These are phyloP conservation scores for Trichonephila clavipes DNA, from an alignment of 1,140 invertebrate genomes.

Conservation along the genomic window DNA sequence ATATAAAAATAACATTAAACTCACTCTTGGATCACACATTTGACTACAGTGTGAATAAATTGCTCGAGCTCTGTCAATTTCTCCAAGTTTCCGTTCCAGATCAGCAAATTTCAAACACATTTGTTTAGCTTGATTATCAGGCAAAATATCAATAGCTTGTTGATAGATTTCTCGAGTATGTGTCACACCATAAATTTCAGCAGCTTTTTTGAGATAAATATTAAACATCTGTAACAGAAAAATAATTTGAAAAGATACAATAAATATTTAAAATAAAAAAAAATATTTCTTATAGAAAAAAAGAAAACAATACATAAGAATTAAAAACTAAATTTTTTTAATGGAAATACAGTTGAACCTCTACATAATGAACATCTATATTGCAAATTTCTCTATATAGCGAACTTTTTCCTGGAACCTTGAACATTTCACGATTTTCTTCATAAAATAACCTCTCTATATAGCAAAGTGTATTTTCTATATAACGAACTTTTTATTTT, in stretches of 20 bases:
- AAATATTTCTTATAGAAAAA: too few relatives aligned
- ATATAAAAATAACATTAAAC: not conserved
- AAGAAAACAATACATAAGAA: not conserved
- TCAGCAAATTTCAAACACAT: slow-evolving; percentile 99
- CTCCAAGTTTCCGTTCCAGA: slow-evolving; percentile 98
- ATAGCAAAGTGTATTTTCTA: too few relatives aligned
- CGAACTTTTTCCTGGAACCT: too few relatives aligned
- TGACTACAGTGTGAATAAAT: slow-evolving; percentile 99
- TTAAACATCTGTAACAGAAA: slow-evolving; percentile 91
- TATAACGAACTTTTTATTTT: too few relatives aligned
- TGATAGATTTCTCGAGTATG: slow-evolving; percentile 98
- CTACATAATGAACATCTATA: too few relatives aligned
- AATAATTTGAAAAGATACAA: too few relatives aligned
- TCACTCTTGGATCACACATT: slow-evolving; percentile 97
- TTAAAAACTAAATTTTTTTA: not conserved
- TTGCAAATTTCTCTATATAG: too few relatives aligned
- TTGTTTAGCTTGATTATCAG: slow-evolving; percentile 94
- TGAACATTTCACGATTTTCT: too few relatives aligned
- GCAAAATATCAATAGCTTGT: slow-evolving; percentile 96
- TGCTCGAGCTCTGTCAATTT: slow-evolving; percentile 97
- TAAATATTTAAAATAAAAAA: too few relatives aligned
- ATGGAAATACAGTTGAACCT: too few relatives aligned
- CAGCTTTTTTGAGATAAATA: slow-evolving; percentile 98
- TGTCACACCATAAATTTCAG: slow-evolving; percentile 98
- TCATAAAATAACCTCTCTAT: too few relatives aligned